Conservation (phyloP, 1,140 invertebrate species). For the Antheraea mylitta region DNA sequence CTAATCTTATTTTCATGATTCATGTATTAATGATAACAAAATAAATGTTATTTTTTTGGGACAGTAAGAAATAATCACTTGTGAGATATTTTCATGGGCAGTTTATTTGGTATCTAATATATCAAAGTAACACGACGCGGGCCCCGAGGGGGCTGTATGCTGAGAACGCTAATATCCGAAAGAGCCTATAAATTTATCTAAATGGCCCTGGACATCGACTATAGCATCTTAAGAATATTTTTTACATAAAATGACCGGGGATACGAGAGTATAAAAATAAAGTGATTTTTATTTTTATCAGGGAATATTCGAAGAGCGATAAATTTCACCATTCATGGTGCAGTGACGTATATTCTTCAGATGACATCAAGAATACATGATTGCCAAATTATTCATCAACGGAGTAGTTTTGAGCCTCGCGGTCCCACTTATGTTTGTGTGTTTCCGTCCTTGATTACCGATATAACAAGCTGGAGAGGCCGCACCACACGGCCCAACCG, state of each 20-base stretch:
- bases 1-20: no score
- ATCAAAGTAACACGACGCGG: slow-evolving; percentile 8
- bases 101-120: not conserved
- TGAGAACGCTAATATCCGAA: slow-evolving; percentile 11
- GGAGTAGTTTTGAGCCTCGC: no score
- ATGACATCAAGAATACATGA: no score
- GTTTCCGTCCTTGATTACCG: no score
- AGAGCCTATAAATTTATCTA: slow-evolving; percentile 10
- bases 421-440: no score
- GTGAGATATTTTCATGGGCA: not conserved
- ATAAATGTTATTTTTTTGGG: no score
- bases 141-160: slow-evolving; percentile 8
- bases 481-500: no score
- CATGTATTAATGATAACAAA: no score
- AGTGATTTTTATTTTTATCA: not conserved
- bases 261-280: not conserved
- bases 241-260: not conserved
- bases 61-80: not conserved
- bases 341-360: no score
- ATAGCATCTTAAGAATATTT: not conserved
- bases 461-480: no score
- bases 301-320: not conserved
- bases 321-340: not conserved
- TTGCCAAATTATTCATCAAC: no score
- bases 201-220: slow-evolving; percentile 2